Conservation (phyloP, 2,888 invertebrate species). For the Sericinus montela region DNA sequence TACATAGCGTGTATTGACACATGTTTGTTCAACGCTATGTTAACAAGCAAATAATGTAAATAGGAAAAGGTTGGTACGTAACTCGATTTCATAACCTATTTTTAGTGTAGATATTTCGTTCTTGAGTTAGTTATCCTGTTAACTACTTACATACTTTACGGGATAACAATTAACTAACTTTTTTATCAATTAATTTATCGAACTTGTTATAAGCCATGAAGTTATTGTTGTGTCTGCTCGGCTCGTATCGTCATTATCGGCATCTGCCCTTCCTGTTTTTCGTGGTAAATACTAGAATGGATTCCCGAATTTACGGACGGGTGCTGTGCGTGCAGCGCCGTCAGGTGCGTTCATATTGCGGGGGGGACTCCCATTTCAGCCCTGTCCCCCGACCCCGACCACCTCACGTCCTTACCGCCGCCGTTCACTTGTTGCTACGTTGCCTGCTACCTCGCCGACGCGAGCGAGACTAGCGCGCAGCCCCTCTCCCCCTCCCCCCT, state of each 20-base stretch:
- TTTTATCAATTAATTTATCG: background rate
- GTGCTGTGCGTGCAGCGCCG: slow-evolving; percentile 43
- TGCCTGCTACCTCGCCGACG: slow-evolving; percentile 48
- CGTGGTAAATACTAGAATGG: slow-evolving; percentile 32
- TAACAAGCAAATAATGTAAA: too few species aligned
- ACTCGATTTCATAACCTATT: too few species aligned
- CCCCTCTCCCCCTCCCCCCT: slow-evolving; percentile 32
- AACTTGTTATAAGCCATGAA: slow-evolving; percentile 1
- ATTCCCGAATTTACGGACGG: slow-evolving; percentile 30
- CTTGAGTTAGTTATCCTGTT: too few species aligned
- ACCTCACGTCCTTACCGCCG: slow-evolving; percentile 56
- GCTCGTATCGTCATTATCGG: slow-evolving; percentile 45
- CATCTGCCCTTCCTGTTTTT: slow-evolving; percentile 61
- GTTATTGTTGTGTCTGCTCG: slow-evolving; percentile 21
- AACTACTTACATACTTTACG: too few species aligned
- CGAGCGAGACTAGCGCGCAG: slow-evolving; percentile 54
- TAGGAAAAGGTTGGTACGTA: too few species aligned
- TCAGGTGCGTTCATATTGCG: slow-evolving; percentile 63
- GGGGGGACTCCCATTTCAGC: slow-evolving; percentile 32
- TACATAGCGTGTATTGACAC: too few species aligned
- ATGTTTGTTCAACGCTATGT: too few species aligned
- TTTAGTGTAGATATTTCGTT: too few species aligned
- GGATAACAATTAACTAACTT: background rate
- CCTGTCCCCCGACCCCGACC: slow-evolving; percentile 35
- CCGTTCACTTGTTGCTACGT: slow-evolving; percentile 77